phyloP scores from a whole-genome alignment of 2,888 invertebrate genomes.

The Aquatica leii region DNA sequence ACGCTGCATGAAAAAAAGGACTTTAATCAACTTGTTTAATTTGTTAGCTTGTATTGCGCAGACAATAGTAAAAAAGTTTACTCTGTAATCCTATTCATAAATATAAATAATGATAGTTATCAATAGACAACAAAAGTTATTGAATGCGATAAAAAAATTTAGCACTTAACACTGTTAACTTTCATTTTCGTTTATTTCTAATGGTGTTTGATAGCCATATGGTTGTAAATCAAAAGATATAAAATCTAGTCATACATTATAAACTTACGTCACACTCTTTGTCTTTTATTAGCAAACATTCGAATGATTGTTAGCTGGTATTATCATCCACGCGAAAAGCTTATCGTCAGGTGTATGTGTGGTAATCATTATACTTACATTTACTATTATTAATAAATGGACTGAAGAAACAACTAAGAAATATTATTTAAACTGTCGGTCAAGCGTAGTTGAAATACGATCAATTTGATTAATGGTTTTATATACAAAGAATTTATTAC shows the following conservation, averaged over 20 bases:
- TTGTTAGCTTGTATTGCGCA: no score
- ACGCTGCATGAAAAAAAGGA: no score
- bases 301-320: constrained; percentile 6
- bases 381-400: constrained; percentile 32
- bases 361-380: constrained; percentile 25
- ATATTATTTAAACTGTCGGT: constrained; percentile 33
- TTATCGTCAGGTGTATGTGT: constrained; percentile 26
- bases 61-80: no score
- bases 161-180: constrained; percentile 16
- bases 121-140: neutral
- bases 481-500: constrained; percentile 31
- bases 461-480: constrained; percentile 36
- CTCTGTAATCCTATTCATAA: neutral
- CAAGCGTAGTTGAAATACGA: constrained; percentile 32
- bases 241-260: constrained; percentile 9
- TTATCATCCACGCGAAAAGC: constrained; percentile 10
- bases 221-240: constrained; percentile 22
- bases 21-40: no score
- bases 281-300: constrained; percentile 13
- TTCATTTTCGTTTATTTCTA: constrained; percentile 24
- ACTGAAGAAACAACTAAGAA: constrained; percentile 25
- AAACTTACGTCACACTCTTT: constrained; percentile 15
- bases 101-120: constrained; percentile 5
- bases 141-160: constrained; percentile 8
- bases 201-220: constrained; percentile 17